Percentiles rank a stretch among this genome's conserved stretches.
These are phyloP conservation scores for Peromyscus melanophrys DNA, from an alignment of 2,797 vertebrate genomes.

Conservation along the genomic window DNA sequence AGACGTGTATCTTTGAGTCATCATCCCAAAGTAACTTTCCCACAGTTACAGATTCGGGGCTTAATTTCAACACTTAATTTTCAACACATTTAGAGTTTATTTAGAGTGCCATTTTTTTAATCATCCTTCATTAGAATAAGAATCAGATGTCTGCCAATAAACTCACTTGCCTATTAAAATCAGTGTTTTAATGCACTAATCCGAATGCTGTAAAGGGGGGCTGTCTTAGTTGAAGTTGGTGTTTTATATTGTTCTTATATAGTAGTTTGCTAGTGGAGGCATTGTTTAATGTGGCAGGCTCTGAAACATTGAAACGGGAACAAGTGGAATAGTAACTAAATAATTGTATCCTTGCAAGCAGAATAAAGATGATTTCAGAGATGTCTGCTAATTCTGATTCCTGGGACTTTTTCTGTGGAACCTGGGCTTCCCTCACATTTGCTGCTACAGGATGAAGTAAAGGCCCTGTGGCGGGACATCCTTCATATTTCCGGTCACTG, in stretches of 20 bases:
- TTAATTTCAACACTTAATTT: constrained; percentile 74
- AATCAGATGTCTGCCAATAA: constrained; percentile 83
- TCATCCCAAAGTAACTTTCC: constrained; percentile 71
- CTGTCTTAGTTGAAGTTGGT: constrained; percentile 80
- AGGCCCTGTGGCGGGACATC: not conserved
- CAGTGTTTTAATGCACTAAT: constrained; percentile 83
- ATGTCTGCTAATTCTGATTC: constrained; percentile 55
- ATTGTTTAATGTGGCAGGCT: constrained; percentile 82
- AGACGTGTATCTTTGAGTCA: constrained; percentile 56
- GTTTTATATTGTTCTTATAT: constrained; percentile 87
- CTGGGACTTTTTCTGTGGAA: not conserved
- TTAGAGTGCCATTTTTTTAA: constrained; percentile 82
- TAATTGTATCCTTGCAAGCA: constrained; percentile 83
- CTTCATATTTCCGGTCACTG: not conserved
- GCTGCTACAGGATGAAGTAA: not conserved
- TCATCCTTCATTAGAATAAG: constrained; percentile 81
- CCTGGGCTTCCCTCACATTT: not conserved
- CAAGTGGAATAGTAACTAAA: constrained; percentile 78
- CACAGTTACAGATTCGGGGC: constrained; percentile 63
- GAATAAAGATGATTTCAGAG: constrained; percentile 89
- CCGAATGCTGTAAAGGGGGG: constrained; percentile 81
- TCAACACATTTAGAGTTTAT: constrained; percentile 74
- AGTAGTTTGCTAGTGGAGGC: constrained; percentile 80
- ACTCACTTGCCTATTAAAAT: constrained; percentile 86
- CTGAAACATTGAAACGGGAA: constrained; percentile 83